A percentile compares a stretch with the other conserved stretches of the same genome.
These are phyloP conservation scores for Cotesia vestalis DNA, from an alignment of 1,140 invertebrate genomes.

Conservation along the genomic window DNA sequence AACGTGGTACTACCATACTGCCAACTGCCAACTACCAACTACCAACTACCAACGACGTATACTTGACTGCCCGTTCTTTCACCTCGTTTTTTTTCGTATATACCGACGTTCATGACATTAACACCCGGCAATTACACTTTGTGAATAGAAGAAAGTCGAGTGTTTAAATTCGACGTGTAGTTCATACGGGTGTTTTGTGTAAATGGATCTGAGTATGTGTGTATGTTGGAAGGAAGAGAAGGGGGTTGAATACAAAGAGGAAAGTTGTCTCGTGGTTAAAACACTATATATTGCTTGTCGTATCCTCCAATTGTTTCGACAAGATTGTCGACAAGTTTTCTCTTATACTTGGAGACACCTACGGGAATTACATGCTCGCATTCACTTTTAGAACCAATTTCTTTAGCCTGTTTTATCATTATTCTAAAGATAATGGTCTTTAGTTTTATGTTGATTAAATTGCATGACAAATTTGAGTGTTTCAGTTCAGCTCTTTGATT, in stretches of 20 bases:
- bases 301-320: not conserved
- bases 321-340: not conserved
- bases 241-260: no score
- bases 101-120: conserved; percentile 43
- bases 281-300: conserved; percentile 12
- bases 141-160: conserved; percentile 52
- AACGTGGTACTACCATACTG: no score
- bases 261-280: no score
- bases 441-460: conserved; percentile 12
- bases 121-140: conserved; percentile 51
- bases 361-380: conserved; percentile 9
- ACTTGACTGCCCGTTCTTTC: conserved; percentile 1
- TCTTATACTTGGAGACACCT: not conserved
- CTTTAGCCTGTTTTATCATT: not conserved
- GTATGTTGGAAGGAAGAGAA: no score
- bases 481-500: not conserved
- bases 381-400: conserved; percentile 16
- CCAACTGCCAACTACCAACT: no score
- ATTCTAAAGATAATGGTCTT: not conserved
- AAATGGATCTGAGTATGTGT: not conserved
- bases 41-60: no score
- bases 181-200: not conserved
- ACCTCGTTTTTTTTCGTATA: not conserved
- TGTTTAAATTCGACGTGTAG: conserved; percentile 2
- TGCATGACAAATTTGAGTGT: conserved; percentile 9